Evolutionary conservation across 2,797 vertebrate genomes (phyloP), one percentile per base, ranked within the genome.

Genomic region (Mareca penelope): DNA sequence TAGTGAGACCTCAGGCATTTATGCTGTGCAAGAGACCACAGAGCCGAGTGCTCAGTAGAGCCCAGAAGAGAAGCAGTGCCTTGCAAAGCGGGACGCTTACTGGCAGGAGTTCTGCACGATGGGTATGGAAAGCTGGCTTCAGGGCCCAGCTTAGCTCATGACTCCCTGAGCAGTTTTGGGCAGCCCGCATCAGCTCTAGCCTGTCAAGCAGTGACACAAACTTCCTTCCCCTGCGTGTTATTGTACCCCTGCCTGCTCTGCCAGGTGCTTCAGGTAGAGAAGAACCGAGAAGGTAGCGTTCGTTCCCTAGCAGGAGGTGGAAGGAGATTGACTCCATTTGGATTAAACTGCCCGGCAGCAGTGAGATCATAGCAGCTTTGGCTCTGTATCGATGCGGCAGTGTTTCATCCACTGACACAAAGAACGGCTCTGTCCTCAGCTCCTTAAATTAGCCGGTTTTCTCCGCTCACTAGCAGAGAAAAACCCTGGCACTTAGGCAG

Each of bases 1-100:
- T 18, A 86, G 67, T 40, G 39, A 94, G 70, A 91, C 59, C 73
- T 72, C 56, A 37, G 53, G 64, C 70, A 79, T 88, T 94, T 94
- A 29, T 52, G 9, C 53, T 84, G 80, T 91, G 73, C 53, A 59
- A 75, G 55, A 81, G 48, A 80, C 61, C 72, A 64, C 72, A 80
- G 28, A 75, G 39, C 39, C 39, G 39, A 39, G 39, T 12, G 39
- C 70, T 94, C 37, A 56, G 26, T 78, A 80, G 89, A 93, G 75
- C 52, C 85, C 46, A 63, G 91, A 94, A 46, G 59, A 55, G 50
- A 83, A 56, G 10, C 33, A 55, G 50, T 85, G 52, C 60, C 76
- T 85, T 82, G 89, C 82, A 85, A 82, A 93, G 17, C 60, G 70
- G 83, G 78, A 44, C 71, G 52, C 52, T 61, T 92, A 42, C 29